Evolutionary conservation across 2,888 invertebrate genomes (phyloP), one percentile per base, ranked within the genome.

Genomic region (Plagiodera versicolora): DNA sequence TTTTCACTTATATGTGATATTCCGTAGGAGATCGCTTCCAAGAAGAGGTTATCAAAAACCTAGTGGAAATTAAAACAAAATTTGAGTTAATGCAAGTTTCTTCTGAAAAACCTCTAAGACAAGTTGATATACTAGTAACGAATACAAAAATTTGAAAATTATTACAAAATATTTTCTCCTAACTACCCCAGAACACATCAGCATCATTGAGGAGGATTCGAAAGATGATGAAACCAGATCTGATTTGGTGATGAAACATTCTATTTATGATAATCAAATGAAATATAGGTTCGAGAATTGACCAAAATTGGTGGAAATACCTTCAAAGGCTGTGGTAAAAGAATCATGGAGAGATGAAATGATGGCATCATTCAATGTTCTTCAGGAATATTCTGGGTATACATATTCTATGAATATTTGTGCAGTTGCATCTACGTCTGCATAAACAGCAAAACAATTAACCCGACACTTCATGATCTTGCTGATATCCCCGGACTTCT

Each of bases 291-390:
- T 47, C 47, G 19, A 5, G 47, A 18, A 18, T 17, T 47, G 16
- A 18, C 18, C n/a, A 47, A 47, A 47, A 47, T 18, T 47, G 47
- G 48, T 24, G 48, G 48, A n/a, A 48, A 48, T 14, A 39, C 39
- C 24, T 48, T 24, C 16, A n/a, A 48, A 48, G 48, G 24, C 28
- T 48, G 48, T 48, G 48, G 14, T n/a, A n/a, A 28, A 24, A 20
- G 24, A 8, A 48, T 48, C n/a, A 48, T 48, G 48, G 48, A 48
- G 9, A 48, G 24, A 16, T 19, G 48, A n/a, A n/a, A 24, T 8
- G 4, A 24, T 5, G 24, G 24, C 24, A 24, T 24, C 24, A 24
- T 24, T 24, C 24, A 24, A 24, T 24, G 24, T 24, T 24, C 24
- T 24, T 24, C 24, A 24, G 24, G 24, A 24, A 24, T 24, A 24